phyloP scores from a whole-genome alignment of 2,888 invertebrate genomes.

The Folsomia candida region DNA sequence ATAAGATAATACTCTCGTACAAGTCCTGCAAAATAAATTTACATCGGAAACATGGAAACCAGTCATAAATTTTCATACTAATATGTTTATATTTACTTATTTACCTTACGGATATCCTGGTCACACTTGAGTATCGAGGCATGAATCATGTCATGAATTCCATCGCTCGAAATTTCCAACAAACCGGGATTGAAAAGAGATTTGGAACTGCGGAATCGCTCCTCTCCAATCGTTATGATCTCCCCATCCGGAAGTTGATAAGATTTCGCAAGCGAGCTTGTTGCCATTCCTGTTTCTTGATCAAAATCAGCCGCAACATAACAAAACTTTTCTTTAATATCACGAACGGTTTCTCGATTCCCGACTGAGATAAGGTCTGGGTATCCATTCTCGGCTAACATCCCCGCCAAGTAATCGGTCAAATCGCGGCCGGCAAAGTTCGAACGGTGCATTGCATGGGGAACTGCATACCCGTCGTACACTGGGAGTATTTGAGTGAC shows the following conservation, averaged over 20 bases:
- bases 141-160: too few species aligned
- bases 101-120: too few species aligned
- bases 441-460: slow-evolving; percentile 48
- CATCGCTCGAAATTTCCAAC: too few species aligned
- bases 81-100: too few species aligned
- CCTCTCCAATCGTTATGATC: slow-evolving; percentile 20
- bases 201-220: slow-evolving; percentile 19
- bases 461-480: slow-evolving; percentile 57
- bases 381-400: too few species aligned
- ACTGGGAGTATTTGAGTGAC: slow-evolving; percentile 90
- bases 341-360: slow-evolving; percentile 22
- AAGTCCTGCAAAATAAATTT: too few species aligned
- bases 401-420: slow-evolving; percentile 59
- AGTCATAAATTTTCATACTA: too few species aligned
- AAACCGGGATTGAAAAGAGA: slow-evolving; percentile 29
- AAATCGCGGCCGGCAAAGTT: slow-evolving; percentile 58
- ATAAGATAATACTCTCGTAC: too few species aligned
- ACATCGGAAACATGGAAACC: too few species aligned
- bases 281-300: not conserved
- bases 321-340: slow-evolving; percentile 31
- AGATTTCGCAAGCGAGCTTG: not conserved
- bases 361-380: too few species aligned
- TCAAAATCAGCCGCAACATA: slow-evolving; percentile 18
- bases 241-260: slow-evolving; percentile 28
- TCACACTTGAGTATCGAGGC: too few species aligned